Conservation (phyloP, 1,140 invertebrate species). For the Cotesia vestalis region DNA sequence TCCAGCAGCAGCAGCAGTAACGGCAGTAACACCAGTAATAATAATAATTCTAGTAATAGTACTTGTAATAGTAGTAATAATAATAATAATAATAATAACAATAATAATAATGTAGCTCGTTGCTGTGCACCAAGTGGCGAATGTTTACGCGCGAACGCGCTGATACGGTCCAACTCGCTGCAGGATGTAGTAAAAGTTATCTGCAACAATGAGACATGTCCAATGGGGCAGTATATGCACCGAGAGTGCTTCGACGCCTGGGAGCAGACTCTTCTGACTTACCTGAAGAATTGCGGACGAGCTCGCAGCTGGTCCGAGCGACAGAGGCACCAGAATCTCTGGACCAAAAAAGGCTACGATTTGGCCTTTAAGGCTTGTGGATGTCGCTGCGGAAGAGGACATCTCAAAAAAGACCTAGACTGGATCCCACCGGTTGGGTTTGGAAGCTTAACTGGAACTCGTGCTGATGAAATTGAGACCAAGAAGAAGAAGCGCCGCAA, state of each 20-base stretch:
- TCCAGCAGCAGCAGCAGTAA: conserved; percentile 48
- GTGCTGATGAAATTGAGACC: conserved; percentile 66
- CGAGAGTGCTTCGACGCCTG: conserved; percentile 93
- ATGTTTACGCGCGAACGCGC: conserved; percentile 74
- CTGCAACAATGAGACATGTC: conserved; percentile 94
- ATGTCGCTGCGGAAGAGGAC: conserved; percentile 87
- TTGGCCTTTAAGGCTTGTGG: conserved; percentile 89
- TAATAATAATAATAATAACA: too few species aligned
- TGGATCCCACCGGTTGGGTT: conserved; percentile 77
- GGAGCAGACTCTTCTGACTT: conserved; percentile 88
- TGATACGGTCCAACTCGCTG: conserved; percentile 78
- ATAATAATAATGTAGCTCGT: conserved; percentile 58
- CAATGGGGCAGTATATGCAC: conserved; percentile 91
- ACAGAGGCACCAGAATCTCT: conserved; percentile 92
- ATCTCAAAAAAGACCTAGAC: conserved; percentile 93
- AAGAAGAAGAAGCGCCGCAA: conserved; percentile 81
- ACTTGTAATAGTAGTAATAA: too few species aligned
- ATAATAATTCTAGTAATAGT: too few species aligned
- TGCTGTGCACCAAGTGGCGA: conserved; percentile 86
- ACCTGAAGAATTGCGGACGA: conserved; percentile 87
- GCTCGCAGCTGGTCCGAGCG: conserved; percentile 93
- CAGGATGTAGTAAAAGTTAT: conserved; percentile 86
- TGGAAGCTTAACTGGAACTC: conserved; percentile 61
- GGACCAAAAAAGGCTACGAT: conserved; percentile 98
- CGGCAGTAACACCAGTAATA: too few species aligned